These are phyloP conservation scores for Hipposideros larvatus DNA, from an alignment of 2,797 vertebrate species.

Conservation along the genomic window DNA sequence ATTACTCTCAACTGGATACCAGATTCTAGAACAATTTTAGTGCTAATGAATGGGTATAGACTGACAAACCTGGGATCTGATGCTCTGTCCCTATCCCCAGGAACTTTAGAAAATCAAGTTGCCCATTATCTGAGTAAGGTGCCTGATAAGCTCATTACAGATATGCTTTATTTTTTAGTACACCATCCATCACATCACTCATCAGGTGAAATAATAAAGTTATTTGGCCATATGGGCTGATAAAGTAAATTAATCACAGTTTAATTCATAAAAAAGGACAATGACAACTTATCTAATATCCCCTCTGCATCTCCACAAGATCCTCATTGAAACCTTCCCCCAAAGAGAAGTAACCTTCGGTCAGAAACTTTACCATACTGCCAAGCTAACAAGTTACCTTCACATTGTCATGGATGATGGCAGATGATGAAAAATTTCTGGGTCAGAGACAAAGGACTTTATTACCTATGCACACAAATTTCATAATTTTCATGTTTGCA, in stretches of 20 bases:
- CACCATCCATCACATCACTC: background rate
- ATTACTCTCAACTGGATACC: slow-evolving; percentile 41
- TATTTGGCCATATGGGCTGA: background rate
- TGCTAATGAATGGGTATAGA: background rate
- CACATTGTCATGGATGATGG: background rate
- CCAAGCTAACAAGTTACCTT: background rate
- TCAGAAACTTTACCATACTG: background rate
- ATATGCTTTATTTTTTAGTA: background rate
- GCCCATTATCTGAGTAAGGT: background rate
- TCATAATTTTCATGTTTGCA: background rate
- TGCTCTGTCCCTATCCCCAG: background rate
- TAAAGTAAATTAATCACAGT: background rate
- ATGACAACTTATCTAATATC: background rate
- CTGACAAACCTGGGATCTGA: background rate
- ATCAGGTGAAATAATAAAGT: background rate
- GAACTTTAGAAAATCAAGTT: background rate
- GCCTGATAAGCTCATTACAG: background rate
- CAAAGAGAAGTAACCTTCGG: background rate
- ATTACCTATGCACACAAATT: background rate
- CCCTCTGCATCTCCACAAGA: background rate
- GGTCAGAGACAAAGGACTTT: background rate
- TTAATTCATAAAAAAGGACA: background rate
- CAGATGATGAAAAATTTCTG: background rate
- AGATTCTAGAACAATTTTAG: slow-evolving; percentile 19
- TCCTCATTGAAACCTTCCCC: background rate